Percentiles rank a stretch among this genome's conserved stretches.
These are phyloP conservation scores for Sardinella longiceps DNA, from an alignment of 2,797 vertebrate species.

Conservation along the genomic window DNA sequence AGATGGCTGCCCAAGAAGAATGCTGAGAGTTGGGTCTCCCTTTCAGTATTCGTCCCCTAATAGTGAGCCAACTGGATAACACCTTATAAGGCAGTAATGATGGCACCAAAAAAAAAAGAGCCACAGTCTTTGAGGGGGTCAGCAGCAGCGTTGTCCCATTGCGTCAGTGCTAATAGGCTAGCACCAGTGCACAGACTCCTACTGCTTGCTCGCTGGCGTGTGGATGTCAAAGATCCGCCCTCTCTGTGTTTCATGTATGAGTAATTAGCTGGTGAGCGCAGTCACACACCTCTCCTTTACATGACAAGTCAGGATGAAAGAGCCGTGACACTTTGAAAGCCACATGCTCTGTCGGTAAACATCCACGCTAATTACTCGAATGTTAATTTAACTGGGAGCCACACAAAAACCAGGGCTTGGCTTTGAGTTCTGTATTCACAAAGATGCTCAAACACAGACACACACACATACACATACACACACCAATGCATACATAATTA, in stretches of 20 bases:
- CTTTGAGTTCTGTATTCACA: neutral
- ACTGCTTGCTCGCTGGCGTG: slow-evolving; percentile 57
- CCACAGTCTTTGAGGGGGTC: slow-evolving; percentile 29
- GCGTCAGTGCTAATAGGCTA: slow-evolving; percentile 52
- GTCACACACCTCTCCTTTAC: slow-evolving; percentile 45
- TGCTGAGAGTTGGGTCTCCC: neutral
- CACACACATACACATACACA: neutral
- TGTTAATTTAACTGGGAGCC: slow-evolving; percentile 47
- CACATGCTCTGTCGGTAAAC: slow-evolving; percentile 59
- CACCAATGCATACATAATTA: neutral
- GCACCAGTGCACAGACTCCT: slow-evolving; percentile 52
- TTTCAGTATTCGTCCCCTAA: neutral
- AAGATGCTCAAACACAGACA: neutral
- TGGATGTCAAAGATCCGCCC: slow-evolving; percentile 67
- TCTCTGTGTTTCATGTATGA: slow-evolving; percentile 65
- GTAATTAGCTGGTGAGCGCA: slow-evolving; percentile 69
- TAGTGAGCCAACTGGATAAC: neutral
- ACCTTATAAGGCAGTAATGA: slow-evolving; percentile 3
- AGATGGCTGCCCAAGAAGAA: neutral
- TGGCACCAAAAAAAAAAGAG: neutral
- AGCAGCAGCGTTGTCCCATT: slow-evolving; percentile 29
- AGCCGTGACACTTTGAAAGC: slow-evolving; percentile 63
- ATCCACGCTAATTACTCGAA: slow-evolving; percentile 62
- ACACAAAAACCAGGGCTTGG: neutral
- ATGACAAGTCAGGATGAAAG: slow-evolving; percentile 67